Percentiles rank a stretch among this genome's conserved stretches.
Conservation (phyloP, 2,113 vertebrate species). For the Pygoscelis antarcticus region DNA sequence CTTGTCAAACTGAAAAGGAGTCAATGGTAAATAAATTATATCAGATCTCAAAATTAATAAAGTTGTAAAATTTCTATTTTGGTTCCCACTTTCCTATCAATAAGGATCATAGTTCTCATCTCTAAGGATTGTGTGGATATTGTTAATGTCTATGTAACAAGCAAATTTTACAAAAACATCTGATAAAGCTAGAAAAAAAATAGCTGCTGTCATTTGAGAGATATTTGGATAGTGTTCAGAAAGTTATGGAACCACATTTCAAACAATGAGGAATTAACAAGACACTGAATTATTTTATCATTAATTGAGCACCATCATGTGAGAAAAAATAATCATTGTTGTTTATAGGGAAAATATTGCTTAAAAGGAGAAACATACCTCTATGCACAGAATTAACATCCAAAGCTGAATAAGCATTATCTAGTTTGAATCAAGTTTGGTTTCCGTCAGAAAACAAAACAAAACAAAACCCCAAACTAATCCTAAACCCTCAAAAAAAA, state of each 20-base stretch:
- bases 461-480: accelerated
- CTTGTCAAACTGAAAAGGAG: background rate
- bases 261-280: background rate
- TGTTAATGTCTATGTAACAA: background rate
- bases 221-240: background rate
- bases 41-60: background rate
- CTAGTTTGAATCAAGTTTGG: background rate
- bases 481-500: background rate
- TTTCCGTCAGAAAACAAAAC: background rate
- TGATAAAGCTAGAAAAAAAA: background rate
- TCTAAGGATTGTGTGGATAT: background rate
- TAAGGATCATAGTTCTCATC: background rate
- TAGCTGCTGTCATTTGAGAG: background rate
- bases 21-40: background rate
- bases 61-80: background rate
- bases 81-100: background rate
- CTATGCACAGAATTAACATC: background rate
- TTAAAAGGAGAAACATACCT: background rate
- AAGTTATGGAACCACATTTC: background rate
- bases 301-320: background rate
- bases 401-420: background rate
- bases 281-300: background rate
- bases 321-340: background rate
- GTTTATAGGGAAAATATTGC: background rate
- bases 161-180: background rate